These are phyloP conservation scores for Hanleya hanleyi DNA, from an alignment of 2,888 invertebrate genomes.

Conservation along the genomic window DNA sequence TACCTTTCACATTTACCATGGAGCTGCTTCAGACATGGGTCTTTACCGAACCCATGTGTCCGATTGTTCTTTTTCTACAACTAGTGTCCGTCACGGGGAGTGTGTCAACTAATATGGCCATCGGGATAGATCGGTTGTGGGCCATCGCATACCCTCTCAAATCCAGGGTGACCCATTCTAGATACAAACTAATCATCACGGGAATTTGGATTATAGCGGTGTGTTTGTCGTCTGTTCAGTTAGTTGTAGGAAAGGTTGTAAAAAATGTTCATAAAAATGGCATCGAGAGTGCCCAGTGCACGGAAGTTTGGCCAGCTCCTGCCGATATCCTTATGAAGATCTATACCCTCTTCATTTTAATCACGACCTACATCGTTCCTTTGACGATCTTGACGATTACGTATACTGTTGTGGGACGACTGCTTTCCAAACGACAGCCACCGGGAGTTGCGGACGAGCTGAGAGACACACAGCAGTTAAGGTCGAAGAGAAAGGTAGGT, in stretches of 20 bases:
- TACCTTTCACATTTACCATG: constrained; percentile 85
- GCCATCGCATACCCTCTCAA: constrained; percentile 70
- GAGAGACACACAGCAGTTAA: constrained; percentile 73
- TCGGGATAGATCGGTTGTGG: constrained; percentile 74
- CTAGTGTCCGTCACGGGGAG: constrained; percentile 74
- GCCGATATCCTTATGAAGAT: constrained; percentile 30
- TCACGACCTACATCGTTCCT: constrained; percentile 72
- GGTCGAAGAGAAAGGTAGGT: constrained; percentile 74
- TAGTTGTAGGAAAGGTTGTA: constrained; percentile 57
- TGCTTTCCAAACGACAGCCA: constrained; percentile 74
- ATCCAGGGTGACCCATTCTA: constrained; percentile 70
- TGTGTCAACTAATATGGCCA: constrained; percentile 75
- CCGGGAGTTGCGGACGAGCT: constrained; percentile 75
- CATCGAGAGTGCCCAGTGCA: constrained; percentile 49
- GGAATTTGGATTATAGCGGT: constrained; percentile 74
- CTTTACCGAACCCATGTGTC: constrained; percentile 75
- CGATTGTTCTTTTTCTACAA: constrained; percentile 75
- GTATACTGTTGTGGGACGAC: constrained; percentile 73
- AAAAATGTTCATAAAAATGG: constrained; percentile 14
- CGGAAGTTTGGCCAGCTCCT: constrained; percentile 47
- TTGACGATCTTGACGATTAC: constrained; percentile 74
- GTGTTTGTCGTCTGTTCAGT: constrained; percentile 72
- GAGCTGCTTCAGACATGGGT: constrained; percentile 74
- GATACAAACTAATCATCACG: constrained; percentile 72
- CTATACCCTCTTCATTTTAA: constrained; percentile 65